phyloP scores from a whole-genome alignment of 2,797 vertebrate species.

The Psittacula derbiana region DNA sequence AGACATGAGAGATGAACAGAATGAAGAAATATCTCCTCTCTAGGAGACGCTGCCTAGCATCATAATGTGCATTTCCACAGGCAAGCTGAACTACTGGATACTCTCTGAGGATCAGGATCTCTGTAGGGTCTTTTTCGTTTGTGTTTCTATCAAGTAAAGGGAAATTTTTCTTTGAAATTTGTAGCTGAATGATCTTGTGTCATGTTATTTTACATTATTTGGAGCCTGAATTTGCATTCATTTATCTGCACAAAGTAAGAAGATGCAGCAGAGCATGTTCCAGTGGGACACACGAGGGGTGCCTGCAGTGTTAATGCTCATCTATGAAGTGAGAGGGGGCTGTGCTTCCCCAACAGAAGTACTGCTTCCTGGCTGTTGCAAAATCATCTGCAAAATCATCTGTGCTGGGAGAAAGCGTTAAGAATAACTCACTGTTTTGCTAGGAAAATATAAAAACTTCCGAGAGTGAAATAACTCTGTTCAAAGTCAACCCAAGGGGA shows the following conservation, averaged over 20 bases:
- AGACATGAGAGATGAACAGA: neutral
- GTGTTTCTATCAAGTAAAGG: neutral
- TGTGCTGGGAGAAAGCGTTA: neutral
- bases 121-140: neutral
- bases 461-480: neutral
- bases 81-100: neutral
- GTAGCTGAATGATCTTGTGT: neutral
- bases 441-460: neutral
- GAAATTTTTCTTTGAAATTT: neutral
- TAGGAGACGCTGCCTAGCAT: neutral
- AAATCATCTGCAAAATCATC: neutral
- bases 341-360: fast-evolving
- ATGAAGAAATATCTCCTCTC: neutral
- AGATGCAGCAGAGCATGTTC: neutral
- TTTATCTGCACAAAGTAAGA: neutral
- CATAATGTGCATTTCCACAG: neutral
- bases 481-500: conserved; percentile 7
- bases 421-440: neutral
- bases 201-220: neutral
- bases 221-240: neutral
- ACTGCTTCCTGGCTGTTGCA: neutral
- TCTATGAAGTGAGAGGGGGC: neutral
- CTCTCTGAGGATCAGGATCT: neutral
- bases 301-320: neutral
- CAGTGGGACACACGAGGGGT: fast-evolving